Evolutionary conservation across 2,888 invertebrate genomes (phyloP).

Genomic region (Drosophila anceps): DNA sequence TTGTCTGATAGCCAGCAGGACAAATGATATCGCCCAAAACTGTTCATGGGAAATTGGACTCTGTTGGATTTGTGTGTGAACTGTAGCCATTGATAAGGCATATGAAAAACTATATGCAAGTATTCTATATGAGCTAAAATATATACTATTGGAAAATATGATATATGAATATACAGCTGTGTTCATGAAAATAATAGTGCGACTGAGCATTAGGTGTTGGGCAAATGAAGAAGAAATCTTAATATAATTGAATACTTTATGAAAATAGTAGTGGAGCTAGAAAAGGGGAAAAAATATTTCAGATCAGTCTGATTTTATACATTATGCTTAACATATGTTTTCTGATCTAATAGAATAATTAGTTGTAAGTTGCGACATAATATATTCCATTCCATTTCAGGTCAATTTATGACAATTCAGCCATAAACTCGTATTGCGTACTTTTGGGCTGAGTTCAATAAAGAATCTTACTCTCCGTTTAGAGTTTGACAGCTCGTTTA

Average conservation of each 20-base stretch:
- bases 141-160: no score
- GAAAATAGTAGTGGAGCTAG: no score
- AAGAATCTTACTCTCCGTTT: not conserved
- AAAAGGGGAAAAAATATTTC: no score
- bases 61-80: not conserved
- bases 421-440: not conserved
- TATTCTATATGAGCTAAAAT: no score
- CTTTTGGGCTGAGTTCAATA: not conserved
- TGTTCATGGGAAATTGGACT: not conserved
- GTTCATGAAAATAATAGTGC: no score
- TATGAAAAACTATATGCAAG: not conserved
- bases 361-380: no score
- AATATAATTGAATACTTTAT: no score
- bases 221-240: no score
- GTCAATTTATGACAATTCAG: not conserved
- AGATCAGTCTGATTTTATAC: no score
- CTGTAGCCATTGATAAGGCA: not conserved
- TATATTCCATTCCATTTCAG: not conserved
- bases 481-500: not conserved
- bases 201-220: no score
- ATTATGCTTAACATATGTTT: no score
- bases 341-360: no score
- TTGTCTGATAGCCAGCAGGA: conserved; percentile 12
- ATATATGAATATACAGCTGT: not conserved
- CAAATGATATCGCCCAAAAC: conserved; percentile 5